Evolutionary conservation across 1,140 invertebrate genomes (phyloP).

Genomic region (Drosophila pseudoobscura): DNA sequence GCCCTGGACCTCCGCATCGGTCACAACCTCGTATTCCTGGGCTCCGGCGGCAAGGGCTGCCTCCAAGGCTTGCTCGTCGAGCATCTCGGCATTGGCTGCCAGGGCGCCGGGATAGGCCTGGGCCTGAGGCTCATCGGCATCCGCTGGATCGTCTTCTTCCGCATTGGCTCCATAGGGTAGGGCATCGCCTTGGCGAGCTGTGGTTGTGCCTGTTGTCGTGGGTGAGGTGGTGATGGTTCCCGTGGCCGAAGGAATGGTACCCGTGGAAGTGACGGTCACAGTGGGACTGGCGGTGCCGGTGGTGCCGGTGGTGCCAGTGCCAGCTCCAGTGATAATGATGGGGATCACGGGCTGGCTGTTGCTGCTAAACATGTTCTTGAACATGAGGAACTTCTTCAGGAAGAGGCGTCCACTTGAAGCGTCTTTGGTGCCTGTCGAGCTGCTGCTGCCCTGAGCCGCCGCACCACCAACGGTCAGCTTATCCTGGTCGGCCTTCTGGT

Average conservation of each 20-base stretch:
- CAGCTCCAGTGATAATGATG: constrained; percentile 68
- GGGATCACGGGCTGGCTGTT: constrained; percentile 66
- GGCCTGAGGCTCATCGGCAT: constrained; percentile 10
- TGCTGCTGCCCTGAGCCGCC: background rate
- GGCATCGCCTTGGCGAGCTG: constrained; percentile 1
- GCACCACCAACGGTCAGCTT: constrained; percentile 13
- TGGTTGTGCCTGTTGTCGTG: constrained; percentile 3
- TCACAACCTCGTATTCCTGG: constrained; percentile 74
- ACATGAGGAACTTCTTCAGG: constrained; percentile 74
- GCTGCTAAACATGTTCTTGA: constrained; percentile 73
- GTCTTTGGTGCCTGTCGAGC: constrained; percentile 46
- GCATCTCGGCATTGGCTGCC: constrained; percentile 48
- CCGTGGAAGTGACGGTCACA: constrained; percentile 57
- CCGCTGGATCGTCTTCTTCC: constrained; percentile 13
- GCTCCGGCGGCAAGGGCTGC: constrained; percentile 72
- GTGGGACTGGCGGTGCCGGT: constrained; percentile 1
- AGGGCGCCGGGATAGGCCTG: constrained; percentile 34
- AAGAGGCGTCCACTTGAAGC: constrained; percentile 72
- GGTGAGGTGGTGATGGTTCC: constrained; percentile 55
- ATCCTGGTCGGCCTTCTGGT: constrained; percentile 18
- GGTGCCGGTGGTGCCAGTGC: background rate
- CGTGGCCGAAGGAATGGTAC: constrained; percentile 58
- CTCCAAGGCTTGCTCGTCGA: constrained; percentile 71
- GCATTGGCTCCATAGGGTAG: background rate
- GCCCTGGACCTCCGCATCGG: constrained; percentile 50